Evolutionary conservation across 2,113 vertebrate species (phyloP).

Genomic region (Dicrurus megarhynchus): DNA sequence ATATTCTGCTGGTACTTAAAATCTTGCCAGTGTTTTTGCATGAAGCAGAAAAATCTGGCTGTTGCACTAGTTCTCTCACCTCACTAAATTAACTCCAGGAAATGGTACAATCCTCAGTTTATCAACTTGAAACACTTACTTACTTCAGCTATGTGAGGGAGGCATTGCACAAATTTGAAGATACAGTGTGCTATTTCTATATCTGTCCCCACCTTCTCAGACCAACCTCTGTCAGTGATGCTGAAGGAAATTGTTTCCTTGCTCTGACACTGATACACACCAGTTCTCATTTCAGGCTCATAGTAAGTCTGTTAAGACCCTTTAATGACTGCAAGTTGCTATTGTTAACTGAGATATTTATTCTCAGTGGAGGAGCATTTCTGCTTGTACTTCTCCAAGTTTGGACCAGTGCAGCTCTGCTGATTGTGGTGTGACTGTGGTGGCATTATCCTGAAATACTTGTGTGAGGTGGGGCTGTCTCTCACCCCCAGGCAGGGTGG

Average conservation of each 20-base stretch:
- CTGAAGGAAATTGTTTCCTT: background rate
- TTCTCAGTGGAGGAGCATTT: background rate
- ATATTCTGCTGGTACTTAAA: background rate
- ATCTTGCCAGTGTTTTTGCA: background rate
- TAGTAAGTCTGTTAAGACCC: background rate
- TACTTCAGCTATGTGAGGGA: background rate
- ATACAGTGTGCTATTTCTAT: background rate
- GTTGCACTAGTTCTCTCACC: background rate
- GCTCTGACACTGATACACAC: background rate
- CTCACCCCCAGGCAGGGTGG: background rate
- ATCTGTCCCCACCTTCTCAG: background rate
- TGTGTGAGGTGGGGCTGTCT: background rate
- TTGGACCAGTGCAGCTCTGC: background rate
- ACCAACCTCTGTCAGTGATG: background rate
- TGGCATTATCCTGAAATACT: background rate
- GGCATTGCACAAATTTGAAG: background rate
- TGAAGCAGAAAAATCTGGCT: background rate
- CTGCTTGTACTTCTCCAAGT: background rate
- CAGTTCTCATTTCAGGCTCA: background rate
- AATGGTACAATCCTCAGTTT: background rate
- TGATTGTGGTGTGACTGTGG: background rate
- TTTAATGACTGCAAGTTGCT: background rate
- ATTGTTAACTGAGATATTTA: background rate
- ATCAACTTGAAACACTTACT: background rate
- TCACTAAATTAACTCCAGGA: background rate